These are phyloP conservation scores for Leptonema lineaticorne DNA, from an alignment of 1,140 invertebrate genomes.

Conservation along the genomic window DNA sequence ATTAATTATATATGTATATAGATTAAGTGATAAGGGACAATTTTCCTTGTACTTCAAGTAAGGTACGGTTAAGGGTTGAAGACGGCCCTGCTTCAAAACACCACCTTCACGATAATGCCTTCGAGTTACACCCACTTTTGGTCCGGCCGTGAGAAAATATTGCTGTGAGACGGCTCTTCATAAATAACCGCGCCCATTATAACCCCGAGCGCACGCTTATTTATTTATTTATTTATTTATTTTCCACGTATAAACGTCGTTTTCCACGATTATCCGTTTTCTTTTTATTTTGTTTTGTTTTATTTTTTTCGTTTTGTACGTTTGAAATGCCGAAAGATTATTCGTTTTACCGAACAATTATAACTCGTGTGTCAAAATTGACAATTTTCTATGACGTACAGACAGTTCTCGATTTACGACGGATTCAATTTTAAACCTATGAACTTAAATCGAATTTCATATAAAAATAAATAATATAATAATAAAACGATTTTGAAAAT, in stretches of 20 bases:
- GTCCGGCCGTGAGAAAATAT: slow-evolving; percentile 35
- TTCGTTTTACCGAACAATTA: too few relatives aligned
- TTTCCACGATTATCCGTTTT: not conserved
- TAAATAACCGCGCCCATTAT: slow-evolving; percentile 33
- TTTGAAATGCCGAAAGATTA: too few relatives aligned
- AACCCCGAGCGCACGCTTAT: slow-evolving; percentile 25
- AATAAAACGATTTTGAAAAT: too few relatives aligned
- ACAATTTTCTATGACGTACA: too few relatives aligned
- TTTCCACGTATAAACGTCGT: not conserved
- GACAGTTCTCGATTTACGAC: too few relatives aligned
- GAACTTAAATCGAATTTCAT: too few relatives aligned
- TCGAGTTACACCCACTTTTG: slow-evolving; percentile 33
- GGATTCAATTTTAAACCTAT: too few relatives aligned
- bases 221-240: slow-evolving; percentile 5
- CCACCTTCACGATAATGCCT: slow-evolving; percentile 32
- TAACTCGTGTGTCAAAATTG: too few relatives aligned
- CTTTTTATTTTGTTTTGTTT: not conserved
- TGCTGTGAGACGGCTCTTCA: slow-evolving; percentile 29
- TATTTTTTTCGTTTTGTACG: not conserved
- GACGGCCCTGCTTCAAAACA: slow-evolving; percentile 11
- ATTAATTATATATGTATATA: too few relatives aligned
- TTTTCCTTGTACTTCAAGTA: not conserved
- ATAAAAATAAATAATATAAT: too few relatives aligned
- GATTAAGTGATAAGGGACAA: too few relatives aligned
- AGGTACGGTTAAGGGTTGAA: not conserved